A percentile compares a stretch with the other conserved stretches of the same genome.
phyloP scores from a whole-genome alignment of 2,888 invertebrate species.

The Ochropleura leucogaster region DNA sequence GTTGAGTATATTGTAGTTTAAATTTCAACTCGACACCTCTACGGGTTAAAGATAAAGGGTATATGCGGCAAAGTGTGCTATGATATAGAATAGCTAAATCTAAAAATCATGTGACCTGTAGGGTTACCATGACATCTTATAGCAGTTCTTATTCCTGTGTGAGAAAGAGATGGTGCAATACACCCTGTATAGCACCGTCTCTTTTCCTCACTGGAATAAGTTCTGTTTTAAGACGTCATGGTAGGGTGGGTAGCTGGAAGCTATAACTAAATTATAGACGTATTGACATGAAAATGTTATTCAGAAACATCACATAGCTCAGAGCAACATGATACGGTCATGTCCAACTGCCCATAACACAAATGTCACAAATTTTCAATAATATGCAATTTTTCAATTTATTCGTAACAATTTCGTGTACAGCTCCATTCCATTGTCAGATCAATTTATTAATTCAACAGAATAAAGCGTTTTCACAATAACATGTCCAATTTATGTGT shows the following conservation, averaged over 20 bases:
- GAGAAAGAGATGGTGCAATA: too few species aligned
- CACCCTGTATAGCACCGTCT: too few species aligned
- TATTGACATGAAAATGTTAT: constrained; percentile 3
- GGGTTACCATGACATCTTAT: too few species aligned
- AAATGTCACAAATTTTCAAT: constrained; percentile 28
- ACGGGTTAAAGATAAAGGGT: too few species aligned
- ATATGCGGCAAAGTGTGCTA: too few species aligned
- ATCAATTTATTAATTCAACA: constrained; percentile 64
- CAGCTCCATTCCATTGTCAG: constrained; percentile 62
- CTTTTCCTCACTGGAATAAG: too few species aligned
- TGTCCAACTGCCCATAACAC: constrained; percentile 19
- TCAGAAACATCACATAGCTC: constrained; percentile 11
- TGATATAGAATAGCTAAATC: not conserved
- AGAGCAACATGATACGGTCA: constrained; percentile 14
- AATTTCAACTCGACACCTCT: too few species aligned
- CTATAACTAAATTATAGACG: not conserved
- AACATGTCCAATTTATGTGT: constrained; percentile 72
- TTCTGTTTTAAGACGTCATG: too few species aligned
- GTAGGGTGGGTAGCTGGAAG: too few species aligned
- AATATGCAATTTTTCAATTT: constrained; percentile 51
- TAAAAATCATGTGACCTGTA: not conserved
- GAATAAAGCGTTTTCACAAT: constrained; percentile 69
- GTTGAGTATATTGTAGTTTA: too few species aligned
- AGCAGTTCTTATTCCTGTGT: too few species aligned
- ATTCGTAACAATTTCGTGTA: constrained; percentile 28